Percentiles rank a stretch among this genome's conserved stretches.
phyloP scores from a whole-genome alignment of 2,797 vertebrate species.

The Onychomys torridus region DNA sequence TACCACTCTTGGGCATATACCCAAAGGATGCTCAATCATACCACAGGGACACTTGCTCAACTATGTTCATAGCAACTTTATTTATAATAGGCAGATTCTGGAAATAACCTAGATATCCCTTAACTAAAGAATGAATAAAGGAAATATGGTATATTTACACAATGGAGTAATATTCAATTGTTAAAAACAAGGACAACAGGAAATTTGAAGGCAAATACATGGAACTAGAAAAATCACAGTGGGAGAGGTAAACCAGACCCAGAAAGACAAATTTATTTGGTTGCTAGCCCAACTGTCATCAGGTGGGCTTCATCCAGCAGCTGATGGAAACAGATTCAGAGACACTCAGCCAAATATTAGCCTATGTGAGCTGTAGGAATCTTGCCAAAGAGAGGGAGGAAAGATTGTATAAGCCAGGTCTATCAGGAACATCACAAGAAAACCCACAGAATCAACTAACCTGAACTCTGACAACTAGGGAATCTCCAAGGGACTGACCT shows the following conservation, averaged over 20 bases:
- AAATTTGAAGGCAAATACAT: background rate
- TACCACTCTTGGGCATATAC: background rate
- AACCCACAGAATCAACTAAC: background rate
- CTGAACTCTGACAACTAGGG: background rate
- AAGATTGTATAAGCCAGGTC: background rate
- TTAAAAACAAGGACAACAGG: background rate
- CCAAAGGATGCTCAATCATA: background rate
- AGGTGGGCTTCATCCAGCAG: background rate
- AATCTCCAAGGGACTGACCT: background rate
- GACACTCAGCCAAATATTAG: background rate
- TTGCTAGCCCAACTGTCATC: background rate
- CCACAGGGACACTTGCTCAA: background rate
- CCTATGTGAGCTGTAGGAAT: background rate
- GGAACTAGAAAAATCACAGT: background rate
- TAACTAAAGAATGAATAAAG: background rate
- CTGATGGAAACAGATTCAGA: background rate
- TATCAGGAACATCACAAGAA: background rate
- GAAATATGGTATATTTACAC: background rate
- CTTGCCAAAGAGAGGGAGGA: background rate
- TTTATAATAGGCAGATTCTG: background rate
- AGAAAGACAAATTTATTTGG: background rate
- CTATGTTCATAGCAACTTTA: background rate
- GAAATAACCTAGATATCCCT: background rate
- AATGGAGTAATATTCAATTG: background rate
- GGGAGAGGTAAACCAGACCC: background rate